A percentile compares a stretch with the other conserved stretches of the same genome.
Conservation (phyloP, 2,888 invertebrate species). For the Drosophila mayaguana region DNA sequence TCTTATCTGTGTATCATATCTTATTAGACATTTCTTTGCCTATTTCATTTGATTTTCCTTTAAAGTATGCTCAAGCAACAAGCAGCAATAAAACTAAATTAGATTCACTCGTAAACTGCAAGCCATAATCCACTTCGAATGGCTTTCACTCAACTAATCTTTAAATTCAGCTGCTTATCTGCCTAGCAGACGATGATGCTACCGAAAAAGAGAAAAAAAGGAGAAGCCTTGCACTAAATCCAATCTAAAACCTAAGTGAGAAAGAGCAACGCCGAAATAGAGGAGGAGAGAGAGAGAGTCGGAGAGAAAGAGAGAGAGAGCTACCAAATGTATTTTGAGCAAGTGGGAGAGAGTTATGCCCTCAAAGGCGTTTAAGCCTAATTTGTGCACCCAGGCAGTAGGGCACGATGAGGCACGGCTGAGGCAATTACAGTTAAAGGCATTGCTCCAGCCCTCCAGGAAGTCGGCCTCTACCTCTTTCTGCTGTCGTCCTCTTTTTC, state of each 20-base stretch:
- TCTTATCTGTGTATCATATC: background rate
- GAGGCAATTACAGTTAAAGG: slow-evolving; percentile 76
- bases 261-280: background rate
- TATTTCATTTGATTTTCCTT: background rate
- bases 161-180: slow-evolving; percentile 31
- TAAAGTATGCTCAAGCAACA: slow-evolving; percentile 1
- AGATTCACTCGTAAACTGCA: background rate
- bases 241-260: slow-evolving; percentile 15
- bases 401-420: slow-evolving; percentile 20
- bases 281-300: background rate
- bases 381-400: slow-evolving; percentile 51
- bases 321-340: background rate
- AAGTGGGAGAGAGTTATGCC: slow-evolving; percentile 9
- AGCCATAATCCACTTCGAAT: slow-evolving; percentile 22
- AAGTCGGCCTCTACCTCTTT: background rate
- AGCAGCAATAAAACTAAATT: slow-evolving; percentile 10
- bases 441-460: slow-evolving; percentile 34
- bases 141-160: slow-evolving; percentile 30
- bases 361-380: slow-evolving; percentile 66
- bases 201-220: background rate
- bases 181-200: slow-evolving; percentile 2
- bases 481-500: slow-evolving; percentile 13
- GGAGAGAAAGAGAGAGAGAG: background rate
- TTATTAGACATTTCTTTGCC: too few relatives aligned
- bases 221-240: slow-evolving; percentile 7